These are phyloP conservation scores for Crotalus adamanteus DNA, from an alignment of 2,797 vertebrate species.

Conservation along the genomic window DNA sequence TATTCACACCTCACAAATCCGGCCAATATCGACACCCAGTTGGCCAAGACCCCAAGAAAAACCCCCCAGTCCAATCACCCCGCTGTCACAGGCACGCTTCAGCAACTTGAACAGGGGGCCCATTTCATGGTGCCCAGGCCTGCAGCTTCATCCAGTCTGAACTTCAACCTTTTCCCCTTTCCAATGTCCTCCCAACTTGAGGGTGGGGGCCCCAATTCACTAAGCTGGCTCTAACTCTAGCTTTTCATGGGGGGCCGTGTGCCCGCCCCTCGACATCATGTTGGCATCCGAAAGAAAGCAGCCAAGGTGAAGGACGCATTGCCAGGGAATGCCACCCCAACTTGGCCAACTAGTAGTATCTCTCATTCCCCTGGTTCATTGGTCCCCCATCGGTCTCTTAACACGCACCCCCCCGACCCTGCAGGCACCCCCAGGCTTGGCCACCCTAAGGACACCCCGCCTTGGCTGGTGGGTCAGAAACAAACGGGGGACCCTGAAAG, in stretches of 20 bases:
- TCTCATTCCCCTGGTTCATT: background rate
- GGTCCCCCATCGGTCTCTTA: background rate
- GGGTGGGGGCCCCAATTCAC: background rate
- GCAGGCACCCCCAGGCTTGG: background rate
- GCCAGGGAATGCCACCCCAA: background rate
- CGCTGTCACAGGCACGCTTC: too few species aligned
- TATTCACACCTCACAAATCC: background rate
- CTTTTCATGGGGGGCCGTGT: background rate
- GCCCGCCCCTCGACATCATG: background rate
- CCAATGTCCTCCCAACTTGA: background rate
- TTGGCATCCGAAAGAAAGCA: background rate
- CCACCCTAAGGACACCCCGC: background rate
- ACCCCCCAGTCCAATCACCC: background rate
- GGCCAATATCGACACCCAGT: background rate
- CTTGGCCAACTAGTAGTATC: background rate
- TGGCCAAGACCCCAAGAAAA: background rate
- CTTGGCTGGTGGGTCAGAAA: background rate
- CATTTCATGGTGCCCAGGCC: background rate
- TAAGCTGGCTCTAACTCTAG: background rate
- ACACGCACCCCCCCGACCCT: background rate
- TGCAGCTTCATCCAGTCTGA: too few species aligned
- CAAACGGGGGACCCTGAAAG: background rate
- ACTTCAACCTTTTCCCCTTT: background rate
- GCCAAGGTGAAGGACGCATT: background rate
- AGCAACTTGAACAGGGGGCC: background rate